Conservation (phyloP, 2,113 vertebrate genomes). For the Synodontis membranacea region DNA sequence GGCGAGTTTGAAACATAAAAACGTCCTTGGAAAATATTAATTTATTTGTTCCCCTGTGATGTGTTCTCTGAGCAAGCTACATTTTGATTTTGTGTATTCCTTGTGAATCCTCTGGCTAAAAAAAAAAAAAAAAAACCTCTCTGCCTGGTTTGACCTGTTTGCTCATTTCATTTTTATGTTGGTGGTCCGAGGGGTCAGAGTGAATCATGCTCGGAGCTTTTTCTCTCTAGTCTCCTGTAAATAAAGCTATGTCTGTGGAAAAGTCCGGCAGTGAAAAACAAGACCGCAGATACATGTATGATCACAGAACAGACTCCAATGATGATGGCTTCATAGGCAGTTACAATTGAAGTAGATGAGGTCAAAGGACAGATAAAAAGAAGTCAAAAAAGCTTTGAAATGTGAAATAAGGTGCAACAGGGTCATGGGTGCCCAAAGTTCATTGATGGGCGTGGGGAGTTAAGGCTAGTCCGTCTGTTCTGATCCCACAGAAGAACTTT, state of each 20-base stretch:
- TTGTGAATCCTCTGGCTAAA: neutral
- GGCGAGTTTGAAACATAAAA: neutral
- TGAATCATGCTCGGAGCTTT: slow-evolving; percentile 27
- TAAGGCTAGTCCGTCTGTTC: too few species aligned
- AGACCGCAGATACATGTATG: neutral
- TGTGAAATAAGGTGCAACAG: too few species aligned
- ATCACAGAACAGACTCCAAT: neutral
- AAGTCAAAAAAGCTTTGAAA: too few species aligned
- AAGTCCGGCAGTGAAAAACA: slow-evolving; percentile 17
- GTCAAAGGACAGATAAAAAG: neutral
- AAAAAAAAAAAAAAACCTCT: slow-evolving; percentile 3
- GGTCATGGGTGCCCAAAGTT: too few species aligned
- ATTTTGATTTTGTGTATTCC: neutral
- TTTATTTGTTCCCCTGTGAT: neutral
- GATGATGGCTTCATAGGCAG: neutral
- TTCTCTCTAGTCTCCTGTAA: slow-evolving; percentile 21
- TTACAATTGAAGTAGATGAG: neutral
- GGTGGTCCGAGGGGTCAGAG: neutral
- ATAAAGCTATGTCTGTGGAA: neutral
- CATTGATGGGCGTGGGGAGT: too few species aligned
- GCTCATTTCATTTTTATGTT: slow-evolving; percentile 30
- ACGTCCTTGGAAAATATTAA: neutral
- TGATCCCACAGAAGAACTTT: too few species aligned
- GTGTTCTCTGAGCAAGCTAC: neutral
- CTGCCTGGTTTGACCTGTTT: neutral